Base-by-base conservation (phyloP, 1,140 invertebrate genomes). In the Manduca sexta region DNA sequence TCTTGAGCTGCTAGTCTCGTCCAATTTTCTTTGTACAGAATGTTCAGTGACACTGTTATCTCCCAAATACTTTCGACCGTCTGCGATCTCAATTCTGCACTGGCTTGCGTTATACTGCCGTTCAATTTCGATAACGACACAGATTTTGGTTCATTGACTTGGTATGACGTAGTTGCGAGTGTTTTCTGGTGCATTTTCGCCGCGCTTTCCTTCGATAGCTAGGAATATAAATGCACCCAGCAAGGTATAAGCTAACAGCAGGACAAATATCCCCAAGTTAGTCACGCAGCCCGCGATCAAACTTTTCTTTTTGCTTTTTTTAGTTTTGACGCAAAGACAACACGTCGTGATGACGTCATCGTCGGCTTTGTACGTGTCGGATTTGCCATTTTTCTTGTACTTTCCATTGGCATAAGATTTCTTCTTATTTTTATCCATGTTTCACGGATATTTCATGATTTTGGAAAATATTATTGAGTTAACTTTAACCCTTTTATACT, bases 1-100 rank as follows among this genome's bases (percentile, higher is more conserved):
- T 98, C 94, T 72, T 94, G 90, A 60, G 93, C 90, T 30, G 94
- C 92, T 70, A 96, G 85, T 67, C 92, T 89, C 37, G 96, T 98
- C 96, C 96, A 98, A 81, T 98, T 98, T 74, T 97, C 95, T 62
- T 94, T 93, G 81, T 98, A 97, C 10, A 98, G 88, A 64, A 98
- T 97, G 80, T 98, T 98, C 40, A 98, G 88, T 43, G 92, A 93
- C 58, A 96, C 94, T 10, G 97, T 98, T 37, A 98, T 97, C 69
- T 97, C 93, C 97, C 97, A 98, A 56, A 98, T 94, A 71, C 93
- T 94, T 74, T 94, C 93, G 6, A 96, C 94, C 8, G 93, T 94
- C 56, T 91, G 90, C 5, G 91, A 89, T 56, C 93, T 67, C 30
- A 86, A 56, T 49, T 86, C 84, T 3, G 77, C 83, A 49, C 76